Conservation (phyloP, 2,888 invertebrate genomes). For the Rotaria socialis region DNA sequence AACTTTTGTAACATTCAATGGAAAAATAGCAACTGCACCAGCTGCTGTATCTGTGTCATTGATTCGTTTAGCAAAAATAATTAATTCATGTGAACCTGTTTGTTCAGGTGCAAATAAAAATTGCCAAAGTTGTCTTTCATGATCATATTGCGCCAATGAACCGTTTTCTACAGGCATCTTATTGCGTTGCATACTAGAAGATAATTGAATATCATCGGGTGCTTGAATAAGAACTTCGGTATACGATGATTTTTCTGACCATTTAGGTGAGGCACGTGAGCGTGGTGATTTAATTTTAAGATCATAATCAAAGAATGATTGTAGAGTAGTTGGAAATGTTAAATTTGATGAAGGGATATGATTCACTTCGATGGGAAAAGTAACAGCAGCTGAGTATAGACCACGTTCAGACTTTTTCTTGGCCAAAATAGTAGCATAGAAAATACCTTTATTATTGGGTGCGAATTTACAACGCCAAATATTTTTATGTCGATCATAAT, state of each 20-base stretch:
- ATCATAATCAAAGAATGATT: not conserved
- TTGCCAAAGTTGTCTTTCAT: constrained; percentile 19
- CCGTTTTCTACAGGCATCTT: not conserved
- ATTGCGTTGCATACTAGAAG: not conserved
- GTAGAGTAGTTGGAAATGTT: not conserved
- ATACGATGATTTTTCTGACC: not conserved
- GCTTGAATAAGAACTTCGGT: constrained; percentile 1
- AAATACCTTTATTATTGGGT: not conserved
- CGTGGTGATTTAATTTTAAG: not conserved
- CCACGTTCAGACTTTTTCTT: not conserved
- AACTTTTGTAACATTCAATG: not conserved
- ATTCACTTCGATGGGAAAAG: not conserved
- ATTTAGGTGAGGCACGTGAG: not conserved
- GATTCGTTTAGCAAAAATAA: not conserved
- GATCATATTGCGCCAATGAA: not conserved
- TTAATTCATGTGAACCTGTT: not conserved
- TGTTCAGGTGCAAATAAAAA: constrained; percentile 1
- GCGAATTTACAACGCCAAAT: constrained; percentile 21
- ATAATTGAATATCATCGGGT: not conserved
- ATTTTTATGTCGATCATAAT: not conserved
- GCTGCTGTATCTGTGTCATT: not conserved
- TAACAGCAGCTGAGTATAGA: not conserved
- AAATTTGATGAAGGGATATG: not conserved
- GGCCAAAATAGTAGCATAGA: not conserved
- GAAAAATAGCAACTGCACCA: not conserved